A percentile compares a stretch with the other conserved stretches of the same genome.
Evolutionary conservation across 2,113 vertebrate species (phyloP).

Genomic region (Grus americana): DNA sequence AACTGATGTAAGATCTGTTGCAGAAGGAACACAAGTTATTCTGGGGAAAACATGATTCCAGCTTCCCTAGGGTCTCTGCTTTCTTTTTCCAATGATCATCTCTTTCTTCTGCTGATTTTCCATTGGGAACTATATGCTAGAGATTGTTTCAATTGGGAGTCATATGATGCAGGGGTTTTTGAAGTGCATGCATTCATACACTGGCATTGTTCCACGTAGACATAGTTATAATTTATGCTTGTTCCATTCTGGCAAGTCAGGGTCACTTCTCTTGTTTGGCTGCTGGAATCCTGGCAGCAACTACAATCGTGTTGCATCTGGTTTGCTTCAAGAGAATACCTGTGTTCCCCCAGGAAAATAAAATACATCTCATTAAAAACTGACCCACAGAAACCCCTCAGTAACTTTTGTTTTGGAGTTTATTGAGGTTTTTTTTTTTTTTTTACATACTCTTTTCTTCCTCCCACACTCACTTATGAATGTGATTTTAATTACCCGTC

Average conservation of each 20-base stretch:
- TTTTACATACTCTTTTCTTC: not conserved
- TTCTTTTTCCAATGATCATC: not conserved
- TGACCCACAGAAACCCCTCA: not conserved
- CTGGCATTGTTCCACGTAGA: slow-evolving; percentile 73
- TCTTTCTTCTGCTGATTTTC: not conserved
- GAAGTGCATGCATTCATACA: slow-evolving; percentile 62
- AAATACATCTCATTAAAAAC: not conserved
- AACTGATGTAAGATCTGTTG: not conserved
- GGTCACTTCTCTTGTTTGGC: slow-evolving; percentile 66
- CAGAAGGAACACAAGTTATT: not conserved
- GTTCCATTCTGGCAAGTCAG: slow-evolving; percentile 77
- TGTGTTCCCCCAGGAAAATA: not conserved
- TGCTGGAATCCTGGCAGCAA: slow-evolving; percentile 83
- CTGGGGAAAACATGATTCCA: not conserved
- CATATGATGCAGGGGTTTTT: not conserved
- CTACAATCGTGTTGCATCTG: slow-evolving; percentile 73
- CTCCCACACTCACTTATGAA: accelerated
- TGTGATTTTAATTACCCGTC: not conserved
- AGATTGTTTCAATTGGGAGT: not conserved
- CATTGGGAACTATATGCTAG: accelerated
- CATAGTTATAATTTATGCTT: slow-evolving; percentile 68
- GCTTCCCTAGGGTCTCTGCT: not conserved
- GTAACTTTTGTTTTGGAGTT: not conserved
- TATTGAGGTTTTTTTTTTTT: not conserved
- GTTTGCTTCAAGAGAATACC: slow-evolving; percentile 83